A percentile compares a stretch with the other conserved stretches of the same genome.
phyloP scores from a whole-genome alignment of 2,888 invertebrate genomes.

The Rhagophthalmus giganteus region DNA sequence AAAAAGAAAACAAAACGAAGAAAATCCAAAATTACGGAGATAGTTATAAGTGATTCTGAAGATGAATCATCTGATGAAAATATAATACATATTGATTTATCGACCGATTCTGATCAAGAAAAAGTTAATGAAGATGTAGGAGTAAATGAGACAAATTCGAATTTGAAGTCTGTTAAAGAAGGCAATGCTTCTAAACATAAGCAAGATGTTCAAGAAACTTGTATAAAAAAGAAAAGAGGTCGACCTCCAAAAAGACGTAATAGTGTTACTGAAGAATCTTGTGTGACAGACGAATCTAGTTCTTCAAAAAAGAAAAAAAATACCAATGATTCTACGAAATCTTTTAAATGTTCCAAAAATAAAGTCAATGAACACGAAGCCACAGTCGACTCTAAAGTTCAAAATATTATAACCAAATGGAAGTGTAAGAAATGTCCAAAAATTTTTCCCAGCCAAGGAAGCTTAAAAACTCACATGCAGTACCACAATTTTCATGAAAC shows the following conservation, averaged over 20 bases:
- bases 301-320: constrained; percentile 22
- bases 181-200: not conserved
- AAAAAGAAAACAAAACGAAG: constrained; percentile 27
- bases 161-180: not conserved
- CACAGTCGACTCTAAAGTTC: not conserved
- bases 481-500: constrained; percentile 45
- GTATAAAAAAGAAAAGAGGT: constrained; percentile 15
- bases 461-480: constrained; percentile 49
- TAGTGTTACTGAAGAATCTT: not conserved
- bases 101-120: constrained; percentile 36
- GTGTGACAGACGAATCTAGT: constrained; percentile 4
- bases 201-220: not conserved
- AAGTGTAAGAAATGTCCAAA: constrained; percentile 49
- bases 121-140: constrained; percentile 4
- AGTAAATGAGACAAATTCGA: constrained; percentile 1
- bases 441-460: constrained; percentile 51
- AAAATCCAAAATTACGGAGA: constrained; percentile 30
- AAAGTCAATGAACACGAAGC: constrained; percentile 39
- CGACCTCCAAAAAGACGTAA: constrained; percentile 13
- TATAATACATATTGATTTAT: constrained; percentile 41
- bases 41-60: constrained; percentile 39
- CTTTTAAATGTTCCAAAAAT: constrained; percentile 22
- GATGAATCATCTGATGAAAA: constrained; percentile 33
- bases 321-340: constrained; percentile 10
- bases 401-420: constrained; percentile 18